Evolutionary conservation across 2,888 invertebrate genomes (phyloP).

Genomic region (Onchidella celtica): DNA sequence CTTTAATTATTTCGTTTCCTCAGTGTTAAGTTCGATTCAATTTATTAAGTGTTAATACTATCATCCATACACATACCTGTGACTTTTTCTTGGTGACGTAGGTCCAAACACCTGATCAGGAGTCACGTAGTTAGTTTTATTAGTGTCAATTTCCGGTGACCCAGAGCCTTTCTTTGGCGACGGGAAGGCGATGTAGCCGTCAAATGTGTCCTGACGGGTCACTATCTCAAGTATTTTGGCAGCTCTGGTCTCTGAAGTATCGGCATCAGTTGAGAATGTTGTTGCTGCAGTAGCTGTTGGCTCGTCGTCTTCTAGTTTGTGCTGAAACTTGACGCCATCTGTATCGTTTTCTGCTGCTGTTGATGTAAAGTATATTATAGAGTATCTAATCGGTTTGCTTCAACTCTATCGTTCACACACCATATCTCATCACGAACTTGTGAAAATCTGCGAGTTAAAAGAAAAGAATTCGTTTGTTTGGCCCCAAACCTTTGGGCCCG

Average conservation of each 20-base stretch:
- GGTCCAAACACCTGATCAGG: constrained; percentile 10
- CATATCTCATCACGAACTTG: too few species aligned
- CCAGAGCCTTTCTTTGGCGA: not conserved
- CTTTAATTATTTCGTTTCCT: too few species aligned
- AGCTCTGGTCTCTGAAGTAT: not conserved
- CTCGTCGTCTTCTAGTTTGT: not conserved
- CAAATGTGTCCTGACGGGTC: not conserved
- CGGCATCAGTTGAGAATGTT: not conserved
- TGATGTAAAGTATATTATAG: too few species aligned
- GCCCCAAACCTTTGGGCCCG: too few species aligned
- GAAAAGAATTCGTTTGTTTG: too few species aligned
- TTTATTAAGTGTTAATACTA: too few species aligned
- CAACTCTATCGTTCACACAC: too few species aligned
- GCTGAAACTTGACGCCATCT: not conserved
- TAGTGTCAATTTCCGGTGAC: not conserved
- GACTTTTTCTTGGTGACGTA: not conserved
- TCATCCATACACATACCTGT: not conserved
- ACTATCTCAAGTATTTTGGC: not conserved
- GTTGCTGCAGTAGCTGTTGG: not conserved
- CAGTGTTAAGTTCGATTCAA: too few species aligned
- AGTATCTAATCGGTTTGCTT: too few species aligned
- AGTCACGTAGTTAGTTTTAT: not conserved
- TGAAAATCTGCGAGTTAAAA: too few species aligned
- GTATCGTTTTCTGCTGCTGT: not conserved
- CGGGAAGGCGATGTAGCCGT: not conserved